Evolutionary conservation across 2,113 vertebrate species (phyloP), one percentile per base, ranked within the genome.

Genomic region (Benitochromis conjunctus): DNA sequence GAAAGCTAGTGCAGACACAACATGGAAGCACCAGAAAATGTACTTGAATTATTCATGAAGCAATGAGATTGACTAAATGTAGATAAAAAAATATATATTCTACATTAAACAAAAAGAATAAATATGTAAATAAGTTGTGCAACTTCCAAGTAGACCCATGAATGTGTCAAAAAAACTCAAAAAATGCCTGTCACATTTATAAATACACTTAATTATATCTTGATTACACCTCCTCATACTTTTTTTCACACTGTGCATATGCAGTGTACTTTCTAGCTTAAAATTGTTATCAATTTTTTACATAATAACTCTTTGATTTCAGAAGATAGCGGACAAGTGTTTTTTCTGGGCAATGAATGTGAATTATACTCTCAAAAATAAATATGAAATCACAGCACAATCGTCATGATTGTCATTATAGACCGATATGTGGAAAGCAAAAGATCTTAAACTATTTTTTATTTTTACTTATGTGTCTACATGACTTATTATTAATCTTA

Each of bases 1-100:
- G 55, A 58, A 51, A 66, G 77, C 79, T 57, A 80, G 62, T 64
- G 77, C 34, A 24, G 48, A 83, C 55, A 77, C 46, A 79, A 78
- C 54, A 62, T 46, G 78, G 51, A 64, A 34, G 18, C n/a, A 76
- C 55, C 60, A 36, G 69, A 79, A 54, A 29, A 56, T 88, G n/a
- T 36, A 48, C 69, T 29, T 2, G 69, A 74, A 48, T 16, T 48
- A 48, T 74, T 46, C 14, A 48, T 29, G 24, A 48, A 48, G 21
- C 4, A 10, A 19, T 19, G 43, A 48, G 24, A 48, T 16, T 29
- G 43, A 48, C 21, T 26, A 48, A 74, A 48, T 48, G 5, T 9
- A 0, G 14, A 29, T 48, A 74, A 29, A 48, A 10, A 46, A 74
- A 29, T 18, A 10, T 26, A 10, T 26, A 1, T 26, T 43, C 21